Evolutionary conservation across 2,797 vertebrate species (phyloP).

Genomic region (Pangasius sanitwongsei): DNA sequence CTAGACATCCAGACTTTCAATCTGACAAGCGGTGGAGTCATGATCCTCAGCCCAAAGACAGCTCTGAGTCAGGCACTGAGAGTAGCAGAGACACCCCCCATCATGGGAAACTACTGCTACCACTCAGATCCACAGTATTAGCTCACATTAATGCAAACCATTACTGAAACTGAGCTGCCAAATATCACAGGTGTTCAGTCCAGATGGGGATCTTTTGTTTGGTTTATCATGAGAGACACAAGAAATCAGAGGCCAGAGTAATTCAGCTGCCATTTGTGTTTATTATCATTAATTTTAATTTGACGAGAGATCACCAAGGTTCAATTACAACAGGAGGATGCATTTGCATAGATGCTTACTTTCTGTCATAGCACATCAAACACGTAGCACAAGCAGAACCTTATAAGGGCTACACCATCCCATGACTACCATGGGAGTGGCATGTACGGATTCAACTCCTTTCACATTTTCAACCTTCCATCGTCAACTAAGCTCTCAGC

Average conservation of each 20-base stretch:
- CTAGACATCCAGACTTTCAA: slow-evolving; percentile 43
- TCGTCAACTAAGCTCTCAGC: slow-evolving; percentile 2
- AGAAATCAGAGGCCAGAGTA: slow-evolving; percentile 12
- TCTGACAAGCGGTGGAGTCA: slow-evolving; percentile 41
- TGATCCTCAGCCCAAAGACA: slow-evolving; percentile 33
- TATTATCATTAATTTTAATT: slow-evolving; percentile 31
- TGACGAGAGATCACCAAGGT: neutral
- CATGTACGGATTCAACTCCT: neutral
- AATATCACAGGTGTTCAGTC: slow-evolving; percentile 34
- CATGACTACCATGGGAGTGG: slow-evolving; percentile 16
- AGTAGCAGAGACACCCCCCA: slow-evolving; percentile 44
- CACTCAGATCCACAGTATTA: slow-evolving; percentile 34
- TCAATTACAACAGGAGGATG: neutral
- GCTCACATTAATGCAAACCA: slow-evolving; percentile 45
- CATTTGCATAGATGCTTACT: neutral
- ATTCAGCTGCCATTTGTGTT: slow-evolving; percentile 21
- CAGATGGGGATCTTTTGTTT: slow-evolving; percentile 44
- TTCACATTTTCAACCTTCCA: slow-evolving; percentile 19
- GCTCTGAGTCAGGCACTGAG: slow-evolving; percentile 49
- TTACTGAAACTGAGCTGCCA: slow-evolving; percentile 42
- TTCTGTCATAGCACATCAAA: neutral
- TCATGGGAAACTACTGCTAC: slow-evolving; percentile 49
- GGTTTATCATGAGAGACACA: slow-evolving; percentile 32
- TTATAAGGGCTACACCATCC: slow-evolving; percentile 23
- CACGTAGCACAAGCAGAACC: slow-evolving; percentile 8